A percentile compares a stretch with the other conserved stretches of the same genome.
Conservation (phyloP, 2,888 invertebrate species). For the Cordilura impudica region DNA sequence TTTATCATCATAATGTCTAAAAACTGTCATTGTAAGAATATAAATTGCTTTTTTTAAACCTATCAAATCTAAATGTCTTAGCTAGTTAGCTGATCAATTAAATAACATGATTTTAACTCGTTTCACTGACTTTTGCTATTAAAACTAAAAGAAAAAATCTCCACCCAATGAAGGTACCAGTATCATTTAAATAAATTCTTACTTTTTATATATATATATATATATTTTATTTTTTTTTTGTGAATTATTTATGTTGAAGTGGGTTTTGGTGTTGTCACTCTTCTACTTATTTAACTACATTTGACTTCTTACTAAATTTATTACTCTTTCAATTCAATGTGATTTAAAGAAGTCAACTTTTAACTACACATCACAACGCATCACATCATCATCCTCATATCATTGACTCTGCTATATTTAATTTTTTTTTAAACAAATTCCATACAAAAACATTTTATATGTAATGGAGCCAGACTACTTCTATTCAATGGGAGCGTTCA, state of each 20-base stretch:
- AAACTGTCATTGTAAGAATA: constrained; percentile 49
- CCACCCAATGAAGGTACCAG: constrained; percentile 13
- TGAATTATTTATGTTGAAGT: constrained; percentile 25
- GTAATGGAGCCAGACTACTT: background rate
- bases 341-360: constrained; percentile 61
- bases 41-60: constrained; percentile 17
- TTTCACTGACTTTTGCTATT: constrained; percentile 9
- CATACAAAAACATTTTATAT: constrained; percentile 11
- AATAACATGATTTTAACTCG: constrained; percentile 41
- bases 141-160: constrained; percentile 5
- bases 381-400: constrained; percentile 57
- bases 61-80: constrained; percentile 31
- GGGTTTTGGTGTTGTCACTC: constrained; percentile 37
- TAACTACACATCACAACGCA: constrained; percentile 52
- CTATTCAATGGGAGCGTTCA: constrained; percentile 58
- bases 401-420: constrained; percentile 45
- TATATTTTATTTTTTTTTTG: background rate
- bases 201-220: background rate
- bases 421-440: background rate
- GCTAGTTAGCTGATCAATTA: constrained; percentile 55
- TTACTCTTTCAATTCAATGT: constrained; percentile 57
- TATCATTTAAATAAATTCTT: background rate
- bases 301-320: constrained; percentile 57
- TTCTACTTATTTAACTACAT: constrained; percentile 53
- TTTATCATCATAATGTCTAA: constrained; percentile 56